Percentiles rank a stretch among this genome's conserved stretches.
These are phyloP conservation scores for Rhingia campestris DNA, from an alignment of 2,888 invertebrate species.

Conservation along the genomic window DNA sequence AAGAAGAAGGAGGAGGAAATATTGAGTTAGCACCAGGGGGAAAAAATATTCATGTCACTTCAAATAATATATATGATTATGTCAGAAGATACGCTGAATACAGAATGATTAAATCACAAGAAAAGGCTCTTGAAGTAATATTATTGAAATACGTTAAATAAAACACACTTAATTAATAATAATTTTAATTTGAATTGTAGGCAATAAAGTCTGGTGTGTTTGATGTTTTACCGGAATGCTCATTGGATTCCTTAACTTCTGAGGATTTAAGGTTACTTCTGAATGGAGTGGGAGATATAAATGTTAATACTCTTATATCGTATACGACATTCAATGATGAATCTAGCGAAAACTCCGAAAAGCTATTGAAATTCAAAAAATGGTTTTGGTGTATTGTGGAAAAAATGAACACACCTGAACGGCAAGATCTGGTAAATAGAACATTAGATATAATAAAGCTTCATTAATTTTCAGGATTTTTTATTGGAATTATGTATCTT, in stretches of 20 bases:
- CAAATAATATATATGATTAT: conserved; percentile 97
- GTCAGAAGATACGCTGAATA: conserved; percentile 97
- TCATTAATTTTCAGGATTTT: too few relatives aligned
- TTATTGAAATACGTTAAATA: background rate
- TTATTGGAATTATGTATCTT: too few relatives aligned
- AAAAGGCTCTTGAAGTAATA: conserved; percentile 94
- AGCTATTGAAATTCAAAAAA: conserved; percentile 93
- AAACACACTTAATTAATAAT: conserved; percentile 1
- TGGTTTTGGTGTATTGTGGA: conserved; percentile 99
- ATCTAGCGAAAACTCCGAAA: conserved; percentile 94
- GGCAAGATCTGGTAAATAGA: conserved; percentile 95
- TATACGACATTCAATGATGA: conserved; percentile 99
- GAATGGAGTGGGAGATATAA: conserved; percentile 98
- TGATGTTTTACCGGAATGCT: conserved; percentile 96
- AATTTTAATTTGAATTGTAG: conserved; percentile 82
- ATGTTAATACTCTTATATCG: conserved; percentile 96
- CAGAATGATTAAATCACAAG: conserved; percentile 95
- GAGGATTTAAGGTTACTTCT: conserved; percentile 97
- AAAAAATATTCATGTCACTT: conserved; percentile 94
- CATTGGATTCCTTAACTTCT: conserved; percentile 95
- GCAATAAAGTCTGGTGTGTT: conserved; percentile 96
- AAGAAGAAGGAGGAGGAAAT: conserved; percentile 96
- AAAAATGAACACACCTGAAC: conserved; percentile 97
- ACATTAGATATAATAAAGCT: too few relatives aligned
- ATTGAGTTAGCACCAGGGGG: conserved; percentile 95